These are phyloP conservation scores for Sorex fumeus DNA, from an alignment of 2,113 vertebrate genomes.

Conservation along the genomic window DNA sequence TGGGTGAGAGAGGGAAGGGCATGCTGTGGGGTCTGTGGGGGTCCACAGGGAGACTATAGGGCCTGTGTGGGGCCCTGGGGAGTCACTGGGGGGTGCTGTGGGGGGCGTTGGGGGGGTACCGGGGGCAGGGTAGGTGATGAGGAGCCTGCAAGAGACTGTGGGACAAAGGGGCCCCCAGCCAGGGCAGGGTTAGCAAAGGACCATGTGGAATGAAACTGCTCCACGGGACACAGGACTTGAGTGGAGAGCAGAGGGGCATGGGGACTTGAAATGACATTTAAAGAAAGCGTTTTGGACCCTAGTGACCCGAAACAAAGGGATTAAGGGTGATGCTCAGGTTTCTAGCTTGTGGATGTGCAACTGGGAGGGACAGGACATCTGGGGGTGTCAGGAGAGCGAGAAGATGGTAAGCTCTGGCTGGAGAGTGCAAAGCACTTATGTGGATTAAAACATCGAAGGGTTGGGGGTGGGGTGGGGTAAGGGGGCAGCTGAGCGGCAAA, in stretches of 20 bases:
- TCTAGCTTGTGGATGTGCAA: neutral
- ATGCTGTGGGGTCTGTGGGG: neutral
- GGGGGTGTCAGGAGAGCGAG: neutral
- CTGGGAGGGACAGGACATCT: neutral
- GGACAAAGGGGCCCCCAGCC: too few relatives aligned
- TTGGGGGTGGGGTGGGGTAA: too few relatives aligned
- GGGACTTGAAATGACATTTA: neutral
- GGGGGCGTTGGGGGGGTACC: too few relatives aligned
- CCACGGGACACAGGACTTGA: too few relatives aligned
- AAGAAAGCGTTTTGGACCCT: neutral
- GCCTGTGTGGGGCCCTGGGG: too few relatives aligned
- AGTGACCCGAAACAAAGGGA: neutral
- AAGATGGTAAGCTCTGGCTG: neutral
- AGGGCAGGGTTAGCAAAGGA: too few relatives aligned
- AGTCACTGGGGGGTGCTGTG: too few relatives aligned
- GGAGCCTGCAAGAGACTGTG: neutral
- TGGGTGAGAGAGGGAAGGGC: neutral
- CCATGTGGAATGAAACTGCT: too few relatives aligned
- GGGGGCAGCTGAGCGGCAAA: too few relatives aligned
- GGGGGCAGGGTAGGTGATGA: fast-evolving
- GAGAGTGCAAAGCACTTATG: neutral
- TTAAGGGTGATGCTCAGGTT: neutral
- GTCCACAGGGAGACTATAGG: too few relatives aligned
- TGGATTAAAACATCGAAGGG: too few relatives aligned
- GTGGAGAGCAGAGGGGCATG: too few relatives aligned